These are phyloP conservation scores for Macrostomum lignano DNA, from an alignment of 1,140 invertebrate species.

Conservation along the genomic window DNA sequence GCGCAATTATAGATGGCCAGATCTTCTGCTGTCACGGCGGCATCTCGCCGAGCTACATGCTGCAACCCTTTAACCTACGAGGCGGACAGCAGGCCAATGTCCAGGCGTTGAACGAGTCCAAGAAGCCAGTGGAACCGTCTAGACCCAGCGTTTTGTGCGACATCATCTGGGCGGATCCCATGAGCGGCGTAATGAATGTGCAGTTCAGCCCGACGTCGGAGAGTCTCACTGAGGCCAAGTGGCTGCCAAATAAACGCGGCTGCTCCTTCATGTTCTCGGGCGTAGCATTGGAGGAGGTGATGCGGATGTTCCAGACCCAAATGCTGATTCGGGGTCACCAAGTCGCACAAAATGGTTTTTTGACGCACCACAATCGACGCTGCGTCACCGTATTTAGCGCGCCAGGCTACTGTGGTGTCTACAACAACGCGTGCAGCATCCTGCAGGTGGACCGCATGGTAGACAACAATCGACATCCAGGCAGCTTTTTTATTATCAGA, in stretches of 20 bases:
- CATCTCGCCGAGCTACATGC: slow-evolving; percentile 9
- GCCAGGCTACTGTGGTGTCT: slow-evolving; percentile 27
- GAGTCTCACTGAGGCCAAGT: neutral
- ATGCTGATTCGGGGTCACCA: no score
- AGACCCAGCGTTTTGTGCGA: slow-evolving; percentile 42
- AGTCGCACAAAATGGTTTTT: slow-evolving; percentile 6
- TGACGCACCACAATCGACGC: slow-evolving; percentile 3
- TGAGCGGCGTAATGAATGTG: no score
- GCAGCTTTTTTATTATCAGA: no score
- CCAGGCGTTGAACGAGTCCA: neutral
- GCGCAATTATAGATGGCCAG: slow-evolving; percentile 9
- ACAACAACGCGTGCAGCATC: slow-evolving; percentile 28
- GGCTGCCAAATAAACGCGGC: neutral
- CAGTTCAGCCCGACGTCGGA: no score
- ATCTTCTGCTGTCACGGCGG: slow-evolving; percentile 11
- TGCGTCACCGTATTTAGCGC: slow-evolving; percentile 17
- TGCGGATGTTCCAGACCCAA: no score
- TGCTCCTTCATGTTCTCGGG: slow-evolving; percentile 4
- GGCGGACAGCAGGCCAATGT: no score
- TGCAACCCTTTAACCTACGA: no score
- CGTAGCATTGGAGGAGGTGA: no score
- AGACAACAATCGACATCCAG: no score
- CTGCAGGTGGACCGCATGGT: slow-evolving; percentile 27
- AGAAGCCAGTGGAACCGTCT: slow-evolving; percentile 41
- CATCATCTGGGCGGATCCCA: slow-evolving; percentile 34